Conservation (phyloP, 2,113 vertebrate genomes). For the Paramormyrops kingsleyae region DNA sequence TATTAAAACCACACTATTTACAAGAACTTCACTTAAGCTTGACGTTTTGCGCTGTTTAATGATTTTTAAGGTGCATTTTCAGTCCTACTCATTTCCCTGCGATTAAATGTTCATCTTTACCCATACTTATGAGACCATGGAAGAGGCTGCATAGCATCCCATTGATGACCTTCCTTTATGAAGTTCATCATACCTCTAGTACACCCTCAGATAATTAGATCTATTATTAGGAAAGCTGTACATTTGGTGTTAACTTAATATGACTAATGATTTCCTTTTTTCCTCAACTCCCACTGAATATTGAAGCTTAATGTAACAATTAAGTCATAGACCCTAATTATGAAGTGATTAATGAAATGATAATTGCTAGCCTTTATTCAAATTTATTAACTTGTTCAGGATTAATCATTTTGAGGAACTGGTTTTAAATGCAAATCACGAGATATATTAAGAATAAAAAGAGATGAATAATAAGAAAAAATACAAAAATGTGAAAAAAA, state of each 20-base stretch:
- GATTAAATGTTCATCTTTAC: neutral
- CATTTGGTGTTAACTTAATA: slow-evolving; percentile 47
- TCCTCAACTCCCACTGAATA: slow-evolving; percentile 64
- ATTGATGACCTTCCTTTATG: slow-evolving; percentile 14
- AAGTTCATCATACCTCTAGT: slow-evolving; percentile 18
- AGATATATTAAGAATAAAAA: slow-evolving; percentile 8
- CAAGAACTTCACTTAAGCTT: neutral
- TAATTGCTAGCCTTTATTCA: slow-evolving; percentile 60
- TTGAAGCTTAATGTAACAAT: slow-evolving; percentile 60
- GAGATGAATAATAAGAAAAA: neutral
- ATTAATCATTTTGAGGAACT: slow-evolving; percentile 58
- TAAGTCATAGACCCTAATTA: slow-evolving; percentile 66
- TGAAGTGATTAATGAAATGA: slow-evolving; percentile 73
- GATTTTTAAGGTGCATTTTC: neutral
- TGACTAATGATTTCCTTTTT: slow-evolving; percentile 59
- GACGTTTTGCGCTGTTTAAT: neutral
- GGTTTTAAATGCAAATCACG: slow-evolving; percentile 33
- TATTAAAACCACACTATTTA: neutral
- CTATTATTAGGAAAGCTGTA: slow-evolving; percentile 60
- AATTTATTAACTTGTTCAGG: slow-evolving; percentile 56
- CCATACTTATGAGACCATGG: neutral
- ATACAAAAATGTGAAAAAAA: neutral
- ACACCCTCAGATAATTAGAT: slow-evolving; percentile 30
- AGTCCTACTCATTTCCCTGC: neutral
- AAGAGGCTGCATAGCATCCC: neutral